Percentiles rank a stretch among this genome's conserved stretches.
Evolutionary conservation across 1,140 invertebrate species (phyloP).

Genomic region (Gonatopus flavifemur): DNA sequence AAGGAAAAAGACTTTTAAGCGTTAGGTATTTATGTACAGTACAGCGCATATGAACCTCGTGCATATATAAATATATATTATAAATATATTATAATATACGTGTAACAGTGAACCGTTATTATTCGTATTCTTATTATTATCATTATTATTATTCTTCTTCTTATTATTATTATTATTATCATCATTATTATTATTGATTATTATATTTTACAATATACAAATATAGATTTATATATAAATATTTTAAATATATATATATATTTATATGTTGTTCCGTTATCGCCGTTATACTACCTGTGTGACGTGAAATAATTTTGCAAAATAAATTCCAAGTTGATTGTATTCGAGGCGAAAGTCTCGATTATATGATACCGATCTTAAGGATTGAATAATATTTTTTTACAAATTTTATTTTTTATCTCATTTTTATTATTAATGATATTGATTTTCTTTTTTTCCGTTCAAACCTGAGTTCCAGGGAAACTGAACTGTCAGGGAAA

Average conservation of each 20-base stretch:
- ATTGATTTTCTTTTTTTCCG: too few relatives aligned
- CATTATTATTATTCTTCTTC: slow-evolving; percentile 9
- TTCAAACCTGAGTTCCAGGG: too few relatives aligned
- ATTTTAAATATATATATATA: slow-evolving; percentile 31
- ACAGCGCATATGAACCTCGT: slow-evolving; percentile 20
- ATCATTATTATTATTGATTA: slow-evolving; percentile 17
- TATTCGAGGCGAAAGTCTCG: too few relatives aligned
- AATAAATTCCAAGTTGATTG: slow-evolving; percentile 38
- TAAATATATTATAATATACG: slow-evolving; percentile 1
- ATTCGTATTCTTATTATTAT: slow-evolving; percentile 24
- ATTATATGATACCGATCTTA: too few relatives aligned
- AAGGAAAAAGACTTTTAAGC: too few relatives aligned
- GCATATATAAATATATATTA: not conserved
- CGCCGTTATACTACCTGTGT: slow-evolving; percentile 41
- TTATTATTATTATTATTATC: slow-evolving; percentile 4
- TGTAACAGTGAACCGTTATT: slow-evolving; percentile 22
- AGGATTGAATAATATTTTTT: too few relatives aligned
- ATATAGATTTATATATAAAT: slow-evolving; percentile 40
- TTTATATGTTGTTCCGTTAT: slow-evolving; percentile 49
- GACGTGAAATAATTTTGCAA: slow-evolving; percentile 38
- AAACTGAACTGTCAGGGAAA: too few relatives aligned
- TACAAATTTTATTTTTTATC: too few relatives aligned
- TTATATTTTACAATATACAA: slow-evolving; percentile 53
- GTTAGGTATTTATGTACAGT: too few relatives aligned
- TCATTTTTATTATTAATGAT: too few relatives aligned